A percentile compares a stretch with the other conserved stretches of the same genome.
Evolutionary conservation across 2,797 vertebrate genomes (phyloP).

Genomic region (Neosilurus mollespiculum): DNA sequence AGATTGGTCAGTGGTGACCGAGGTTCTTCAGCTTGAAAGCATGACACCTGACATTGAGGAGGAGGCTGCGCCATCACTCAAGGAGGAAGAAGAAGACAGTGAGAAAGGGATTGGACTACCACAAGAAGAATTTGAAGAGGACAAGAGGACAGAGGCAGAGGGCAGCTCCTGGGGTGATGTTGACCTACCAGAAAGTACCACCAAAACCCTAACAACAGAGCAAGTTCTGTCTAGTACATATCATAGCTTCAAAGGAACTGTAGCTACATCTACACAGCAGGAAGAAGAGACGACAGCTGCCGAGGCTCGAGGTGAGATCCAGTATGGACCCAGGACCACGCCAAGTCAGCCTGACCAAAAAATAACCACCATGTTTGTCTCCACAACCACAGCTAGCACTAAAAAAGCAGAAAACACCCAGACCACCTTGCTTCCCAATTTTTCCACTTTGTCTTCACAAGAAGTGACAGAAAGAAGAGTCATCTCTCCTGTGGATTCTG

Average conservation of each 20-base stretch:
- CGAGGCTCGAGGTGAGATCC: constrained; percentile 73
- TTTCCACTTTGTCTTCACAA: neutral
- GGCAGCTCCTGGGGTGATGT: constrained; percentile 51
- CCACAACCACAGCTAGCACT: neutral
- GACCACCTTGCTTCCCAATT: neutral
- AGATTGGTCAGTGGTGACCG: constrained; percentile 46
- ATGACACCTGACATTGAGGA: neutral
- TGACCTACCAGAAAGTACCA: constrained; percentile 22
- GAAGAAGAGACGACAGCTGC: constrained; percentile 64
- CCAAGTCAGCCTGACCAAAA: constrained; percentile 28
- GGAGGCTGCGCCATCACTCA: neutral
- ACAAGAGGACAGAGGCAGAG: constrained; percentile 27
- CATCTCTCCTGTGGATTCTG: constrained; percentile 3
- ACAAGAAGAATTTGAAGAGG: constrained; percentile 27
- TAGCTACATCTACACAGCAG: neutral
- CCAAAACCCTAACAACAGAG: neutral
- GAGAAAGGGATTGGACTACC: neutral
- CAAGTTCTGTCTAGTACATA: neutral
- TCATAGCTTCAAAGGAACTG: neutral
- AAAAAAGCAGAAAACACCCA: neutral
- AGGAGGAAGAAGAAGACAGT: constrained; percentile 8
- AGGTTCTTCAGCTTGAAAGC: constrained; percentile 9
- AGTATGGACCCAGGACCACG: constrained; percentile 60
- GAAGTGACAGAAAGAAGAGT: constrained; percentile 10
- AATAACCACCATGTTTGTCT: neutral